phyloP scores from a whole-genome alignment of 1,140 invertebrate species.

The Holotrichia oblita region DNA sequence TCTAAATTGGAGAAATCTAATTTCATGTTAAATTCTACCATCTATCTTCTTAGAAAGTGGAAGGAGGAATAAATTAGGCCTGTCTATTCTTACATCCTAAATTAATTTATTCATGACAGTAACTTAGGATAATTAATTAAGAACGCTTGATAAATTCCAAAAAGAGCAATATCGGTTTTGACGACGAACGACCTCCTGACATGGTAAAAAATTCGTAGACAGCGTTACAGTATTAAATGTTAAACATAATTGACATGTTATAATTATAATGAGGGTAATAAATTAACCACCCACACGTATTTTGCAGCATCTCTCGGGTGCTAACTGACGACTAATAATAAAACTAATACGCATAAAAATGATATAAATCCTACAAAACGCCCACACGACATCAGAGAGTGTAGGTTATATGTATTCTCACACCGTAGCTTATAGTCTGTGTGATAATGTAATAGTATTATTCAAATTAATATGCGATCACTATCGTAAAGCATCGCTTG shows the following conservation, averaged over 20 bases:
- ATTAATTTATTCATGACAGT: too few relatives aligned
- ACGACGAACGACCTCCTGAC: too few relatives aligned
- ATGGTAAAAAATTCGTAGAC: too few relatives aligned
- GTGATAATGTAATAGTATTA: not conserved
- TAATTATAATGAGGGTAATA: slow-evolving; percentile 6
- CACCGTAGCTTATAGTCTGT: not conserved
- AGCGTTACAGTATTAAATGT: not conserved
- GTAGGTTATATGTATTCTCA: not conserved
- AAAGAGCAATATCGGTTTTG: too few relatives aligned
- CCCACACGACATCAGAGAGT: not conserved
- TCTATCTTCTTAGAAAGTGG: too few relatives aligned
- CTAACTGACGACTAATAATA: not conserved
- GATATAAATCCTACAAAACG: slow-evolving; percentile 16
- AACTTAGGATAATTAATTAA: too few relatives aligned
- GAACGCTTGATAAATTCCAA: too few relatives aligned
- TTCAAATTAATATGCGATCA: slow-evolving; percentile 24
- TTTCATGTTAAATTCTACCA: too few relatives aligned
- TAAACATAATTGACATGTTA: slow-evolving; percentile 11
- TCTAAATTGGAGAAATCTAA: too few relatives aligned
- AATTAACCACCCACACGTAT: slow-evolving; percentile 2
- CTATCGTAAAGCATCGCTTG: slow-evolving; percentile 18
- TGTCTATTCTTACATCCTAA: too few relatives aligned
- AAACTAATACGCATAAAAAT: slow-evolving; percentile 18
- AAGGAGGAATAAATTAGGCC: too few relatives aligned
- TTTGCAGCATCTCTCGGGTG: not conserved